Evolutionary conservation across 2,888 invertebrate genomes (phyloP), one percentile per base, ranked within the genome.

Genomic region (Papilio elwesi): DNA sequence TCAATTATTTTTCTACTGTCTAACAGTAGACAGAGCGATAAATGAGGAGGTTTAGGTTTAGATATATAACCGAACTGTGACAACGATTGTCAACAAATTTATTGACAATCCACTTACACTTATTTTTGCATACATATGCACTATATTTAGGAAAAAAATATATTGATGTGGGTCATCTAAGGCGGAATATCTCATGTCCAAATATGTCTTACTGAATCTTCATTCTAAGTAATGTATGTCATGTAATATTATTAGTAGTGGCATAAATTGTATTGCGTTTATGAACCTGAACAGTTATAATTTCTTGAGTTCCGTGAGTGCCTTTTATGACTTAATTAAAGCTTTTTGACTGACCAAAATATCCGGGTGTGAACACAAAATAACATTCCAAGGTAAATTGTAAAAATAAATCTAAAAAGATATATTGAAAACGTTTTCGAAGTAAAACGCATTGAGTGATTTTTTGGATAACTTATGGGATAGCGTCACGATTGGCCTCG

Each of bases 221-320:
- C 57, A 57, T 57, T 57, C 2, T 26, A 5, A 11, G 26, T 55
- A 55, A 55, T 55, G 26, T 38, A 57, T 57, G n/a, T n/a, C n/a
- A n/a, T n/a, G n/a, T n/a, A n/a, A n/a, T 57, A 57, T 57, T 57
- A 57, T n/a, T n/a, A 57, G 38, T 57, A 57, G 38, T 11, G 38
- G 38, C 13, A 38, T 57, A 13, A 36, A 57, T 57, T 57, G 13
- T 38, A 57, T 38, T 38, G 38, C 13, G 55, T 15, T 57, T 26
- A 55, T 10, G 15, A 6, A 16, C 53, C 2, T 38, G 15, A 16
- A 48, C 7, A 48, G 63, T 63, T 12, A 63, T 63, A 48, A 48
- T 16, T 47, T 63, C 15, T 11, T 63, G 7, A 57, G 1, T 13
- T 38, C 0, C 13, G 13, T 8, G 7, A 38, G 12, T 38, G 13